Conservation (phyloP, 2,113 vertebrate genomes). For the Carlito syrichta region DNA sequence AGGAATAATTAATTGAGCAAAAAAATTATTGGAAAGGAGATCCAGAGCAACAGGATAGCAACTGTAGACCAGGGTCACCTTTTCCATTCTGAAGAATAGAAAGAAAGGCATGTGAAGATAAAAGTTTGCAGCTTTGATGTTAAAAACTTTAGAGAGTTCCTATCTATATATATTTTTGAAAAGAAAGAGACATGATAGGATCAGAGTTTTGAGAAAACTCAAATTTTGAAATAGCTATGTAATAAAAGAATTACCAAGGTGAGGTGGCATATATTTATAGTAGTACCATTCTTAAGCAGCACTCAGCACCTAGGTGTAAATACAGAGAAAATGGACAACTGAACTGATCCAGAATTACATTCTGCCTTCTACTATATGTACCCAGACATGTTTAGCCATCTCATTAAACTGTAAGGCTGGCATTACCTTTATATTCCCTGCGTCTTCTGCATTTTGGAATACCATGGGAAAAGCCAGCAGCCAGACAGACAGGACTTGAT, state of each 20-base stretch:
- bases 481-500: not conserved
- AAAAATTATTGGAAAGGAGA: not conserved
- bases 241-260: not conserved
- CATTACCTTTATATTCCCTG: not conserved
- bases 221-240: not conserved
- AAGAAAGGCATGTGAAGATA: not conserved
- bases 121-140: not conserved
- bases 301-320: not conserved
- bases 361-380: not conserved
- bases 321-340: not conserved
- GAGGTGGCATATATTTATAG: not conserved
- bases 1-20: not conserved
- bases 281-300: not conserved
- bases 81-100: not conserved
- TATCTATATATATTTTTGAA: not conserved
- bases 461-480: not conserved
- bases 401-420: not conserved
- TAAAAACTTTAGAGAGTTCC: not conserved
- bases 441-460: not conserved
- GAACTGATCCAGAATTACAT: not conserved
- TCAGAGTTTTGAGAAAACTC: slow-evolving; percentile 11
- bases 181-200: not conserved
- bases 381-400: not conserved
- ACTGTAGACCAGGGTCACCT: not conserved
- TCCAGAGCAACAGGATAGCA: not conserved